phyloP scores from a whole-genome alignment of 2,113 vertebrate species.

The Lynx canadensis region DNA sequence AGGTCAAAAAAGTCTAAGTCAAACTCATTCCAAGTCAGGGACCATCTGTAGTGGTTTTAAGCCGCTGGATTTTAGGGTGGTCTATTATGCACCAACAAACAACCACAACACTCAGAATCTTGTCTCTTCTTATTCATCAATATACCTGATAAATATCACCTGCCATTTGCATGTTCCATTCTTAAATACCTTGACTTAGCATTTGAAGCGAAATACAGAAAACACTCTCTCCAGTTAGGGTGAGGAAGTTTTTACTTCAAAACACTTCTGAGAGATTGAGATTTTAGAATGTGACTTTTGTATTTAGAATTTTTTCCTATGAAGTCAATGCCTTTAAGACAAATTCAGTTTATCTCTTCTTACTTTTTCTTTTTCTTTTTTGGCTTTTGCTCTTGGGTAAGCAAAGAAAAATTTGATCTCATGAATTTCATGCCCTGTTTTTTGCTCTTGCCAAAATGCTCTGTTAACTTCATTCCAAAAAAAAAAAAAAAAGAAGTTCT shows the following conservation, averaged over 20 bases:
- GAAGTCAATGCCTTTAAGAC: background rate
- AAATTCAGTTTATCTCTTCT: background rate
- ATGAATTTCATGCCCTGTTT: constrained; percentile 72
- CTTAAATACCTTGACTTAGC: background rate
- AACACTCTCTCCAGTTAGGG: background rate
- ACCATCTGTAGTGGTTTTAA: background rate
- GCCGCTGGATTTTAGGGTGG: background rate
- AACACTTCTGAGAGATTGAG: background rate
- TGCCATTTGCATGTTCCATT: background rate
- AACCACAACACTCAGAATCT: background rate
- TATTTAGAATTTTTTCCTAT: background rate
- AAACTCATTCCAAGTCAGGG: background rate
- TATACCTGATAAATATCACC: background rate
- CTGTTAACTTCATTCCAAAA: constrained; percentile 59
- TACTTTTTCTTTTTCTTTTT: background rate
- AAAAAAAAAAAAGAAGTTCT: constrained; percentile 7
- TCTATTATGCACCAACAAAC: background rate
- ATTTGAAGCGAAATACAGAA: background rate
- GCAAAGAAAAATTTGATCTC: constrained; percentile 69
- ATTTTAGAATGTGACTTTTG: constrained; percentile 22
- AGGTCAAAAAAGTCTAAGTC: background rate
- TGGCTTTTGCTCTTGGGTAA: constrained; percentile 59
- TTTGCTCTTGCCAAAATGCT: constrained; percentile 66
- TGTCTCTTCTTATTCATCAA: background rate
- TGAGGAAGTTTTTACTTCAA: constrained; percentile 46